phyloP scores from a whole-genome alignment of 2,113 vertebrate genomes.

The Labeo rohita region DNA sequence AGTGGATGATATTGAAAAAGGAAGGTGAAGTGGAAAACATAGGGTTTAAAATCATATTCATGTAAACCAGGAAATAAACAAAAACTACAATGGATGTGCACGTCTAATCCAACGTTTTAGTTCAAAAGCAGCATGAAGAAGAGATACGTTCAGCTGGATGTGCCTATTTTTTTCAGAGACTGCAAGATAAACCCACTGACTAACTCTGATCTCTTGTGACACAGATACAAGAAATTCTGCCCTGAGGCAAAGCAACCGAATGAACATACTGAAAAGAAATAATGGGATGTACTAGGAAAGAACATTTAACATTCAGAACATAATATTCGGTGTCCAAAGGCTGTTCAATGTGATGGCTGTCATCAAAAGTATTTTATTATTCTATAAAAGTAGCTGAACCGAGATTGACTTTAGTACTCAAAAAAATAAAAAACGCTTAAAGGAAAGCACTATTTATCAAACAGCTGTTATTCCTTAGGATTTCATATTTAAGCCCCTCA shows the following conservation, averaged over 20 bases:
- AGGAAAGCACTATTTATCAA: neutral
- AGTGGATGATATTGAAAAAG: neutral
- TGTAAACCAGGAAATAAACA: neutral
- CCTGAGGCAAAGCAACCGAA: conserved; percentile 16
- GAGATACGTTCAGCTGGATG: neutral
- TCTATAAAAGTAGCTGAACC: neutral
- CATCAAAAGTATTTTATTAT: neutral
- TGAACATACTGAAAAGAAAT: conserved; percentile 35
- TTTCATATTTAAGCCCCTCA: neutral
- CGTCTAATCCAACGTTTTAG: neutral
- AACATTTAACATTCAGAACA: conserved; percentile 35
- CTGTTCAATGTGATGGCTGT: conserved; percentile 1
- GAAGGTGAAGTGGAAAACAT: neutral
- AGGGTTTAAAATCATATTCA: neutral
- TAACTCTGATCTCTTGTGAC: conserved; percentile 37
- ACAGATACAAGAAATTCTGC: conserved; percentile 34
- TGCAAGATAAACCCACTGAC: conserved; percentile 7
- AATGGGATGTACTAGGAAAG: conserved; percentile 9
- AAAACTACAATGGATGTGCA: neutral
- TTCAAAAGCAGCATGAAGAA: neutral
- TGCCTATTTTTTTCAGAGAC: neutral
- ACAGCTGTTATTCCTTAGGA: neutral
- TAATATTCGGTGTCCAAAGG: conserved; percentile 19
- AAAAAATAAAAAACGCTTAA: neutral
- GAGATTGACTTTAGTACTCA: neutral